Conservation (phyloP, 1,140 invertebrate genomes). For the Zelostemma sp. region DNA sequence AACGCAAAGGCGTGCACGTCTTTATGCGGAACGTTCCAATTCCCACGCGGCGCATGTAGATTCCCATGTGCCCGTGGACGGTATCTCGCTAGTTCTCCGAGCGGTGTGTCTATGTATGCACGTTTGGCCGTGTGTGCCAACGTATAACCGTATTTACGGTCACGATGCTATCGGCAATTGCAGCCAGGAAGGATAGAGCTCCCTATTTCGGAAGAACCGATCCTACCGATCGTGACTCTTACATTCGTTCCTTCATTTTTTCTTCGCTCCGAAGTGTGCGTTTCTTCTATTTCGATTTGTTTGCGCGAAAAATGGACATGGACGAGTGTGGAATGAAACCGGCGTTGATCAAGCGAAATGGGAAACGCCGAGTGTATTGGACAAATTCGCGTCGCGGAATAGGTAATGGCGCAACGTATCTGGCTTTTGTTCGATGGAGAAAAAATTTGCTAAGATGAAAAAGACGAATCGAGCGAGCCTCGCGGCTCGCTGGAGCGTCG, state of each 20-base stretch:
- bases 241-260: slow-evolving; percentile 27
- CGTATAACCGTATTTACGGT: slow-evolving; percentile 45
- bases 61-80: slow-evolving; percentile 27
- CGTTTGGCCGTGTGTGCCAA: slow-evolving; percentile 26
- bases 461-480: slow-evolving; percentile 42
- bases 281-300: slow-evolving; percentile 4
- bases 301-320: too few relatives aligned
- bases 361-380: slow-evolving; percentile 13
- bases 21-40: slow-evolving; percentile 41
- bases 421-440: slow-evolving; percentile 46
- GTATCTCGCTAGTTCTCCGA: slow-evolving; percentile 14
- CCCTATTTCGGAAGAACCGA: slow-evolving; percentile 43
- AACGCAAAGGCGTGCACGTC: slow-evolving; percentile 27
- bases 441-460: slow-evolving; percentile 49
- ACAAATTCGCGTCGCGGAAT: not conserved
- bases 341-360: not conserved
- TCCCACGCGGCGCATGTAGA: slow-evolving; percentile 38
- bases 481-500: slow-evolving; percentile 39
- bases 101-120: slow-evolving; percentile 24
- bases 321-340: too few relatives aligned
- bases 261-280: not conserved
- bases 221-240: slow-evolving; percentile 43
- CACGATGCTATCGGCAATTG: slow-evolving; percentile 41
- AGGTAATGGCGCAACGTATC: slow-evolving; percentile 10
- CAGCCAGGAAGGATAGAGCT: slow-evolving; percentile 40